Evolutionary conservation across 37 sponge, comb jelly and placozoan species (phyloP).

Genomic region (Halisarca cf. caerulea): DNA sequence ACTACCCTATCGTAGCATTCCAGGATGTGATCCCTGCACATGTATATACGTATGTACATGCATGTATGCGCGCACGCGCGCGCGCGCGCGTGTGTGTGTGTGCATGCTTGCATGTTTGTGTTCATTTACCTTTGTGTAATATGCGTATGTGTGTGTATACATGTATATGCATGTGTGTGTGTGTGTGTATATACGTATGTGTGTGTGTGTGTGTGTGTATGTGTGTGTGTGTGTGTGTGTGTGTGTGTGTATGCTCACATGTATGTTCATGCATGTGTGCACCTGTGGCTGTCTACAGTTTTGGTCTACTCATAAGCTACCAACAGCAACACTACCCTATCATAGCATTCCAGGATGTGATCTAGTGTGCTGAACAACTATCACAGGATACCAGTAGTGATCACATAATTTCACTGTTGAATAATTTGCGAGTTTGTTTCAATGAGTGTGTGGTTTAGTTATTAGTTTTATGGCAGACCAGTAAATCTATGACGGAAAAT

Average conservation of each 20-base stretch:
- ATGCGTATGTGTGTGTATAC: not conserved
- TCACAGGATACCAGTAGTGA: too few species aligned
- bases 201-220: not conserved
- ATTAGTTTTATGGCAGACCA: too few species aligned
- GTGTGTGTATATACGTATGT: not conserved
- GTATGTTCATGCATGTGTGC: not conserved
- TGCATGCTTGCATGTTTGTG: conserved; percentile 13
- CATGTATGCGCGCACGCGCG: not conserved
- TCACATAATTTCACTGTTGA: too few species aligned
- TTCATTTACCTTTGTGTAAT: not conserved
- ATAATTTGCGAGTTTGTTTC: too few species aligned
- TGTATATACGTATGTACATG: conserved; percentile 29
- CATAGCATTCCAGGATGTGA: too few species aligned
- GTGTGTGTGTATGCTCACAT: not conserved
- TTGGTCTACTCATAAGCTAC: too few species aligned
- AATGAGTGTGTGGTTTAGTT: too few species aligned
- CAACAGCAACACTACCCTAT: too few species aligned
- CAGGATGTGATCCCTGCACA: too few species aligned
- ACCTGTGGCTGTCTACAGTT: not conserved
- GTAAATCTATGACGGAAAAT: too few species aligned
- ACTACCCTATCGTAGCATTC: too few species aligned
- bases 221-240: not conserved
- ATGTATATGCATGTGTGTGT: not conserved
- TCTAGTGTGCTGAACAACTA: too few species aligned
- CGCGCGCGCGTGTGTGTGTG: conserved; percentile 26